Percentiles rank a stretch among this genome's conserved stretches.
Conservation (phyloP, 2,888 invertebrate genomes). For the Drosophila testacea region DNA sequence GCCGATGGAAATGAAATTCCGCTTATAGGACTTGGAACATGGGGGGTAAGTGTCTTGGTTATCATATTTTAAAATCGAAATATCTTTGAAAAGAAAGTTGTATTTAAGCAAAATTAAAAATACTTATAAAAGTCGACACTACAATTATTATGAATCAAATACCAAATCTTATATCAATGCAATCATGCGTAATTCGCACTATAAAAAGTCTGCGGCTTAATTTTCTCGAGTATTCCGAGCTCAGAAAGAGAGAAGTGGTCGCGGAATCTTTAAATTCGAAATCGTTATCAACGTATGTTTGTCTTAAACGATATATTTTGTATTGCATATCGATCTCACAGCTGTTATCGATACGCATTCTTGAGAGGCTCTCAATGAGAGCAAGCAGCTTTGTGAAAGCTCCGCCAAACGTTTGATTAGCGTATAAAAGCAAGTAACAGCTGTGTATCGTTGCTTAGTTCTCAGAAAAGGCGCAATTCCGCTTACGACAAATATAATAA, state of each 20-base stretch:
- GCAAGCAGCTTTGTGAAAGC: conserved; percentile 38
- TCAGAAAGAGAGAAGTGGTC: neutral
- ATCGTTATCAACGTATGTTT: neutral
- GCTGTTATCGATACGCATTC: conserved; percentile 13
- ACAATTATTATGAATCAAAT: conserved; percentile 8
- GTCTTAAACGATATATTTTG: conserved; percentile 15
- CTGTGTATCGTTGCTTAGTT: conserved; percentile 52
- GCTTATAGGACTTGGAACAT: conserved; percentile 66
- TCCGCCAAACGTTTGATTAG: conserved; percentile 25
- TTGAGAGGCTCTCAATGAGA: neutral
- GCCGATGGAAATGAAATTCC: conserved; percentile 46
- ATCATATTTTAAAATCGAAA: conserved; percentile 8
- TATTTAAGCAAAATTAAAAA: conserved; percentile 4
- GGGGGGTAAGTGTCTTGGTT: conserved; percentile 29
- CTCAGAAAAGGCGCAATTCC: conserved; percentile 17
- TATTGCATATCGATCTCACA: conserved; percentile 34
- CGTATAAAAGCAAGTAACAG: conserved; percentile 67
- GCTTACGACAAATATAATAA: neutral
- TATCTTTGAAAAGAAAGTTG: conserved; percentile 5
- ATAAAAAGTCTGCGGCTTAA: conserved; percentile 12
- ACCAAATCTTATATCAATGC: neutral
- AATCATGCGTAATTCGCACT: conserved; percentile 29
- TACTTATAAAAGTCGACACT: neutral
- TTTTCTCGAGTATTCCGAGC: conserved; percentile 7
- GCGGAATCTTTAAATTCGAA: neutral